Evolutionary conservation across 2,888 invertebrate species (phyloP), one percentile per base, ranked within the genome.

Genomic region (Idaea straminata): DNA sequence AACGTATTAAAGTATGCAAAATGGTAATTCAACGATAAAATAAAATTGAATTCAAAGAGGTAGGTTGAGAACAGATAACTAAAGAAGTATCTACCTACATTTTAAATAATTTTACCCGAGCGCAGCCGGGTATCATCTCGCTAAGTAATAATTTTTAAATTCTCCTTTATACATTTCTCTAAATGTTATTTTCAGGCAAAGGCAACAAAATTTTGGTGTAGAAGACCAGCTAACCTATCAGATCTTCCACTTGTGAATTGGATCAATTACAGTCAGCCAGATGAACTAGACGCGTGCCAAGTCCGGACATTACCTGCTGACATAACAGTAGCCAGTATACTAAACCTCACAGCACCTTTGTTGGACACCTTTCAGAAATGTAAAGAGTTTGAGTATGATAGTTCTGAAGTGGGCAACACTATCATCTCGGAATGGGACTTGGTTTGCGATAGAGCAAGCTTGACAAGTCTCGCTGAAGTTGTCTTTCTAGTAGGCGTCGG

Each of bases 401-500:
- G 85, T 59, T 84, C 88, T 0, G 88, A 91, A 72, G 89, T 93
- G 15, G 96, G 95, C 6, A 93, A 94, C 72, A 96, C 96, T 0
- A 95, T 96, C 74, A 95, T 95, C 67, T 95, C 95, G 0, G 95
- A 97, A 92, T 97, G 96, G 95, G 90, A 94, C 77, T 87, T 97
- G 74, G 95, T 97, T 15, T 97, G 97, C 81, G 96, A 96, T 73
- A 93, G 94, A 78, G 94, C 95, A 68, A 94, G 94, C 76, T 87
- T 96, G 65, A 95, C 94, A 68, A 96, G 95, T 80, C 89, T 96
- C 38, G 95, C 96, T 13, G 97, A 96, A 87, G 96, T 96, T 88
- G 94, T 95, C 83, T 97, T 96, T 85, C 88, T 97, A 69, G 90
- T 95, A 35, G 97, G 97, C 47, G 96, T 96, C 15, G 96, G 96